Evolutionary conservation across 2,888 invertebrate species (phyloP).

Genomic region (Melitaea athalia): DNA sequence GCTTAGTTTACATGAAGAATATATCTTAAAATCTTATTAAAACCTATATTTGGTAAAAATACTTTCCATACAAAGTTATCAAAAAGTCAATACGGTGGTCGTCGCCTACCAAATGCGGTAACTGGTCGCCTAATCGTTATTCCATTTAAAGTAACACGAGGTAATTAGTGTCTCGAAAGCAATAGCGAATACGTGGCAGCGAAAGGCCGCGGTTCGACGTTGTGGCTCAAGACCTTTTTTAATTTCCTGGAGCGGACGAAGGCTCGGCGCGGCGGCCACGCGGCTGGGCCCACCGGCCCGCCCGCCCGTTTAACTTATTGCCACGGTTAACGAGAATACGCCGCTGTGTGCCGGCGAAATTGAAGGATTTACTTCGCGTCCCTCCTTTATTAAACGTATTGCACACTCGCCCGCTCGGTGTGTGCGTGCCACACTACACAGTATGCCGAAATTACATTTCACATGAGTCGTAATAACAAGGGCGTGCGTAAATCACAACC

Average conservation of each 20-base stretch:
- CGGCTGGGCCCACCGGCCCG: conserved; percentile 51
- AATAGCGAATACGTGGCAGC: conserved; percentile 40
- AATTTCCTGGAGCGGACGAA: conserved; percentile 64
- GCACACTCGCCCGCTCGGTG: conserved; percentile 65
- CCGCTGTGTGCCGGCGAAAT: conserved; percentile 81
- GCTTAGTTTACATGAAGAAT: neutral
- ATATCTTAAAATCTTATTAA: neutral
- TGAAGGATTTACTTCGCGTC: conserved; percentile 82
- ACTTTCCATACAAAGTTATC: conserved; percentile 27
- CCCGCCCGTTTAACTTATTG: conserved; percentile 80
- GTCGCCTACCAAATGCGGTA: conserved; percentile 31
- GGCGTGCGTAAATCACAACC: conserved; percentile 80
- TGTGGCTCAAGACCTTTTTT: conserved; percentile 72
- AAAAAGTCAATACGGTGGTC: conserved; percentile 26
- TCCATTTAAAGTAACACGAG: conserved; percentile 41
- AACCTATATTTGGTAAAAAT: conserved; percentile 18
- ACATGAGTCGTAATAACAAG: conserved; percentile 82
- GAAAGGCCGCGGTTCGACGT: conserved; percentile 50
- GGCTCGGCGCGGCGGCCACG: conserved; percentile 45
- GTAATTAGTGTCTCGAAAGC: conserved; percentile 41
- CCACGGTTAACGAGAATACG: conserved; percentile 82
- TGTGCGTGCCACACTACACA: conserved; percentile 68
- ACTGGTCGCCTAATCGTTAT: conserved; percentile 38
- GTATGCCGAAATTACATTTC: conserved; percentile 81
- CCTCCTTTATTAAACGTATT: conserved; percentile 82